Percentiles rank a stretch among this genome's conserved stretches.
These are phyloP conservation scores for Pyrgus malvae DNA, from an alignment of 2,888 invertebrate genomes.

Conservation along the genomic window DNA sequence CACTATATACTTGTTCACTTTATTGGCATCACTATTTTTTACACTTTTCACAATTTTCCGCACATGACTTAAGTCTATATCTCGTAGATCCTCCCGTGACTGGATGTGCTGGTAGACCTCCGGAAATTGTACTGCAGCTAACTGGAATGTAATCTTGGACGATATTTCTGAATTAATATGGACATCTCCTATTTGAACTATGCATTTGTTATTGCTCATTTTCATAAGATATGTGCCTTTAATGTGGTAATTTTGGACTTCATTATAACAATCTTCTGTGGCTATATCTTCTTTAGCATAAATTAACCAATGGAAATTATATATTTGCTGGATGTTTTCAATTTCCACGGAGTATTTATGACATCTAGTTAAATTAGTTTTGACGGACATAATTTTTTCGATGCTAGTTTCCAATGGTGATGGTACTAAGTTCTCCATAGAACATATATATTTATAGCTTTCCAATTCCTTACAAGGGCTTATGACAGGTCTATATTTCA, in stretches of 20 bases:
- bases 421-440: not conserved
- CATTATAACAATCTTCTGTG: not conserved
- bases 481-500: slow-evolving; percentile 25
- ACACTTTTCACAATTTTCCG: not conserved
- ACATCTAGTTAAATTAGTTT: not conserved
- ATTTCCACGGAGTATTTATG: not conserved
- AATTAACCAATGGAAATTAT: not conserved
- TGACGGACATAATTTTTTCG: not conserved
- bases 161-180: not conserved
- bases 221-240: not conserved
- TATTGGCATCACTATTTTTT: not conserved
- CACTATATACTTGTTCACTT: not conserved
- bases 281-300: not conserved
- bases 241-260: not conserved
- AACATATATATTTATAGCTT: slow-evolving; percentile 4
- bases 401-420: slow-evolving; percentile 3
- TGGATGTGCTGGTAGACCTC: not conserved
- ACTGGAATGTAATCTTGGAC: not conserved
- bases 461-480: slow-evolving; percentile 25
- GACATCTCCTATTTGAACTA: not conserved
- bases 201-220: not conserved
- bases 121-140: not conserved
- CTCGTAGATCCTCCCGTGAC: not conserved
- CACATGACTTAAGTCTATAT: not conserved
- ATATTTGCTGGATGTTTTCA: not conserved